Base-by-base conservation (phyloP, 2,797 vertebrate species). In the Pantherophis vulpinus region DNA sequence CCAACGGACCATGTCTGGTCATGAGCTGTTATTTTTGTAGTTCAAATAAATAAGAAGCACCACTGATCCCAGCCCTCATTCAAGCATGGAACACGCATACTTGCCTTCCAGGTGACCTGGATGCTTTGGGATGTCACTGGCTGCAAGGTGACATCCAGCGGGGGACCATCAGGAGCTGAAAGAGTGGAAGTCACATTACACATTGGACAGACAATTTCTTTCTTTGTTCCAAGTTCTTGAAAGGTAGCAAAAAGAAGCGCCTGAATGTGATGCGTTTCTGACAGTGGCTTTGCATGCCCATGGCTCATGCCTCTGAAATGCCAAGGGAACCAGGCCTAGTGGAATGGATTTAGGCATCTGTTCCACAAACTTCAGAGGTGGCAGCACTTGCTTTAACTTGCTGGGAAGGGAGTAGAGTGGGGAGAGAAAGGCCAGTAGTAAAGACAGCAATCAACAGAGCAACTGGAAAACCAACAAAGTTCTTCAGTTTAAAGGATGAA, bases 51-150 rank as follows among this genome's bases (percentile, higher is more conserved):
- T 4, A 61, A 90, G 18, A 55, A 86, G 12, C 1, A 6, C 60
- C 59, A 32, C 87, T 58, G 87, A 83, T 63, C 27, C 0, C 0
- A 3, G 5, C 16, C 66, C 56, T 32, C 37, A 4, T 51, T 37
- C 58, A 37, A 32, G 86, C 59, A n/a, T 0, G 0, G 0, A 8
- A 0, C 1, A 0, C 27, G 1, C 23, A 93, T 5, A 0, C 95
- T 95, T 97, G 99, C 99, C 99, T 99, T 99, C 99, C 99, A 99
- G 13, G 99, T 99, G 94, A 99, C 99, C 91, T 99, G 98, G 96
- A 99, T 99, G 96, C 99, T 99, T 97, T 99, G 99, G 74, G 99
- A 99, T 0, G 99, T 99, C 97, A 99, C 98, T 0, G 99, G 98
- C 96, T 99, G 98, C 96, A 99, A 97, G 95, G 98, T 99, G 90